Evolutionary conservation across 2,797 vertebrate species (phyloP), one percentile per base, ranked within the genome.

Genomic region (Chiroxiphia lanceolata): DNA sequence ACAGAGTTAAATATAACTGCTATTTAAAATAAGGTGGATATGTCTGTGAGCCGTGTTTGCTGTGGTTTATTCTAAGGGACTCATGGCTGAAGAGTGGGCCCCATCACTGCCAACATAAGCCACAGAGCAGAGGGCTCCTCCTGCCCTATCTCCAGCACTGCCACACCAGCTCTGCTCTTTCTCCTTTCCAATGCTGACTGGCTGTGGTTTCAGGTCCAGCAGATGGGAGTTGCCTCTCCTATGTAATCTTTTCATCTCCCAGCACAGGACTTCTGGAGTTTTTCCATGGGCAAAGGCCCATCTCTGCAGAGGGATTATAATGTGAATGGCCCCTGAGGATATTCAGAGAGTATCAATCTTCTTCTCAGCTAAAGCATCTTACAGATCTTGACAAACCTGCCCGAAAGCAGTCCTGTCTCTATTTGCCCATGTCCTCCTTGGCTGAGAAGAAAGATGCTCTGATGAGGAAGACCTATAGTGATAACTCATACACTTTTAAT

Each of bases 21-120:
- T 71, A 3, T 19, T 57, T 65, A 57, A 83, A 87, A 34, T 5
- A 45, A 31, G 26, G 44, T 9, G 0, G 34, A 29, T 59, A 2
- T 15, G 31, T 40, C 45, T 45, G 48, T 68, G 53, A 76, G 23
- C 15, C 1, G 0, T 3, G 0, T n/a, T 53, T 61, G 21, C 38
- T 12, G 6, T 42, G n/a, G 57, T 54, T 77, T 83, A 27, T 31
- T 91, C 33, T 50, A n/a, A 79, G 17, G 26, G 31, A 85, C 33
- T 19, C n/a, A 47, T 0, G 0, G 25, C 45, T 53, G 40, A 8
- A 18, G 26, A 17, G 1, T 26, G 48, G 33, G 23, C 33, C 13
- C 48, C 44, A 60, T 20, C 3, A 3, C n/a, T 67, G 56, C 53
- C 36, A 70, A 15, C 16, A 17, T 15, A 3, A 13, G 31, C 17